Conservation (phyloP, 2,888 invertebrate species). For the Hirtodrosophila confusa region DNA sequence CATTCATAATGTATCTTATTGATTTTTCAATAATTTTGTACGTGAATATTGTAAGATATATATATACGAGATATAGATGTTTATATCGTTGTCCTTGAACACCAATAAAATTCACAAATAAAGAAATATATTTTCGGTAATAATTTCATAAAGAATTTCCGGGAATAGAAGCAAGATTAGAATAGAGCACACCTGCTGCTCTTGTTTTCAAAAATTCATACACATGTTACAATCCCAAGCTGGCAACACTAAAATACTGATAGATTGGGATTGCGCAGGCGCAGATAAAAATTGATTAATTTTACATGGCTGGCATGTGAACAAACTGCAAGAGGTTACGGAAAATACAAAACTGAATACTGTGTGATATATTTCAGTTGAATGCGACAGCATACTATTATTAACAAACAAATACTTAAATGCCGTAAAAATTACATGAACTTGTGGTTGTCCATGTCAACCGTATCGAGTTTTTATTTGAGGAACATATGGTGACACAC, state of each 20-base stretch:
- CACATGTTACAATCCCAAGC: neutral
- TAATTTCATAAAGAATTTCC: neutral
- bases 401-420: neutral
- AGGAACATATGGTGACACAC: conserved; percentile 50
- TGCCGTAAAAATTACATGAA: conserved; percentile 10
- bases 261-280: conserved; percentile 33
- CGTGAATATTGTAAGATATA: too few species aligned
- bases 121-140: too few species aligned
- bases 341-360: conserved; percentile 1
- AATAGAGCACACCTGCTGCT: conserved; percentile 17
- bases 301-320: conserved; percentile 9
- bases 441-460: conserved; percentile 49
- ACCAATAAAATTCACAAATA: too few species aligned
- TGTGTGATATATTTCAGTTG: conserved; percentile 21
- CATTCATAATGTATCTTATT: neutral
- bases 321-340: conserved; percentile 9
- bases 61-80: too few species aligned
- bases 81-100: too few species aligned
- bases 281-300: conserved; percentile 53
- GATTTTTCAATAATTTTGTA: too few species aligned
- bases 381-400: conserved; percentile 1
- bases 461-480: conserved; percentile 8
- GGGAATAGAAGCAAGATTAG: too few species aligned
- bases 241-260: conserved; percentile 7
- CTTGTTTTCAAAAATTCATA: neutral